phyloP scores from a whole-genome alignment of 1,140 invertebrate species.

The Lethrus apterus region DNA sequence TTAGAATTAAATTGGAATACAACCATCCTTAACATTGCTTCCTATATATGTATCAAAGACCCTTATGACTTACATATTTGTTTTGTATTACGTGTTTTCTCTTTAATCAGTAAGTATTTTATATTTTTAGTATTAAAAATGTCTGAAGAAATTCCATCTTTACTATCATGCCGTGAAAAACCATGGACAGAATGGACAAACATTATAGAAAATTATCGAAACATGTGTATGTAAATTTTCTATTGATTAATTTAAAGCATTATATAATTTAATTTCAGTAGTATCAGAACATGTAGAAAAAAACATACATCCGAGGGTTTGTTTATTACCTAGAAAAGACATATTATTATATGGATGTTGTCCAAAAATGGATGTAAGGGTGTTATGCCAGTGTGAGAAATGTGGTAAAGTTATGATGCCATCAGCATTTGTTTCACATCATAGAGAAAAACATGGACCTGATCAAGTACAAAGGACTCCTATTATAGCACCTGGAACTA shows the following conservation, averaged over 20 bases:
- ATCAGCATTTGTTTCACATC: conserved; percentile 13
- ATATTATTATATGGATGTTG: conserved; percentile 13
- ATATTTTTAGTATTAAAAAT: conserved; percentile 7
- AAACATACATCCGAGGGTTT: conserved; percentile 3
- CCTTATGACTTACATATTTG: no score
- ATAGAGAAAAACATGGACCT: conserved; percentile 12
- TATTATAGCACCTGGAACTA: conserved; percentile 8
- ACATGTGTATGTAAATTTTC: background rate
- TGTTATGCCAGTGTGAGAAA: conserved; percentile 15
- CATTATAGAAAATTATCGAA: conserved; percentile 3
- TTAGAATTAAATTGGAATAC: background rate
- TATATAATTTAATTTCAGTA: background rate
- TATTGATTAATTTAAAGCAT: background rate
- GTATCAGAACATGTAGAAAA: background rate
- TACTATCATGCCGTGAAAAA: background rate
- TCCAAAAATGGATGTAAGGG: conserved; percentile 17
- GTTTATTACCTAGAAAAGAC: conserved; percentile 18
- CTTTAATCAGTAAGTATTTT: no score
- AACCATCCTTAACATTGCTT: no score
- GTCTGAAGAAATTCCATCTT: conserved; percentile 4
- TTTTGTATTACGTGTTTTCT: background rate
- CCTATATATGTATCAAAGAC: no score
- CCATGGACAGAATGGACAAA: conserved; percentile 5
- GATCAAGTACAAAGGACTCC: conserved; percentile 4
- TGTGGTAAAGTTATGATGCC: conserved; percentile 19